Percentiles rank a stretch among this genome's conserved stretches.
These are phyloP conservation scores for Eilema griseolum DNA, from an alignment of 2,888 invertebrate genomes.

Conservation along the genomic window DNA sequence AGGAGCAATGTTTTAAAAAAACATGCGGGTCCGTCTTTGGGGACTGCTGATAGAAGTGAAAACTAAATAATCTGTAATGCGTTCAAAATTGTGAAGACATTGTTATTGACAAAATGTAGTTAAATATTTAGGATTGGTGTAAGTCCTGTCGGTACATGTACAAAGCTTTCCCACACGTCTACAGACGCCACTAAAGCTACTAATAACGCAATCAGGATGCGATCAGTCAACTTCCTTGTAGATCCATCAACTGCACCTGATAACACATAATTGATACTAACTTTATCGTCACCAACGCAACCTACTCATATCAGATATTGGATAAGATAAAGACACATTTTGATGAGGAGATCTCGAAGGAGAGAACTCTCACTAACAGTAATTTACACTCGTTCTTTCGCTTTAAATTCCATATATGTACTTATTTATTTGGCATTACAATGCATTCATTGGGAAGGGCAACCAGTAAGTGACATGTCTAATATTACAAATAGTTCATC, in stretches of 20 bases:
- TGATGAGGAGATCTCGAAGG: not conserved
- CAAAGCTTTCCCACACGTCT: conserved; percentile 21
- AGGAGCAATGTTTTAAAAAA: too few relatives aligned
- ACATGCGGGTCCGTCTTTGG: too few relatives aligned
- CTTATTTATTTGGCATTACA: not conserved
- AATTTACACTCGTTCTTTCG: not conserved
- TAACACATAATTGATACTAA: conserved; percentile 49
- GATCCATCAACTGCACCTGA: conserved; percentile 54
- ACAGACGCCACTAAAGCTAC: conserved; percentile 4
- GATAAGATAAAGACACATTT: conserved; percentile 17
- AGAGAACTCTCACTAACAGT: not conserved
- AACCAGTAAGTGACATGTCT: not conserved
- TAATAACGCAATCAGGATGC: conserved; percentile 45
- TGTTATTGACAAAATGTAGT: not conserved
- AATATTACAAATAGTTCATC: not conserved
- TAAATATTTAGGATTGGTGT: not conserved
- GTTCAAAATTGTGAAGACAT: not conserved
- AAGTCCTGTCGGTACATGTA: not conserved
- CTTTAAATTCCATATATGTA: not conserved
- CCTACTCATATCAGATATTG: conserved; percentile 14
- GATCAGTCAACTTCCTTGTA: conserved; percentile 59
- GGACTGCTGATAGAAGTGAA: too few relatives aligned
- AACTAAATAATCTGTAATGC: too few relatives aligned
- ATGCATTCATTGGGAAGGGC: not conserved
- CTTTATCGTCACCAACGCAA: conserved; percentile 22